Evolutionary conservation across 2,113 vertebrate species (phyloP), one percentile per base, ranked within the genome.

Genomic region (Notothenia rossii): DNA sequence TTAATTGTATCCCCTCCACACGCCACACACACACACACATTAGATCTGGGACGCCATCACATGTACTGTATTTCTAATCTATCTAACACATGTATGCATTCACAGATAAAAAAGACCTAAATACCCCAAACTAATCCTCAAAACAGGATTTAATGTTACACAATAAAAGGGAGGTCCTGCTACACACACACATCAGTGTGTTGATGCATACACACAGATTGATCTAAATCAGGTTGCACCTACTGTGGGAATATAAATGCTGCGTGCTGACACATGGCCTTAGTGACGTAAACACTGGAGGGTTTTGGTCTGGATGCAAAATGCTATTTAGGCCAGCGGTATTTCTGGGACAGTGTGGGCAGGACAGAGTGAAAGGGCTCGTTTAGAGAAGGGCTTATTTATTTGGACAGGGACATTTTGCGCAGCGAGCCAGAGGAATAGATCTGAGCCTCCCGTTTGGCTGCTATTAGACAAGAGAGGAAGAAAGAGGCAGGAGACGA

Each of bases 331-430:
- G 92, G 91, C 78, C 90, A 91, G 62, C 18, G 10, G 77, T 89
- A 89, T 90, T 92, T 90, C 50, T 7, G 90, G 86, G 79, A 86
- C 66, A 75, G 81, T 61, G 83, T 88, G 76, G 88, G 88, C 79
- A 81, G 81, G 51, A 48, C 50, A 8, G 79, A 86, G 80, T 80
- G 80, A 84, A 88, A 78, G 77, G 74, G 74, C 77, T 85, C 10
- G 12, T 84, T 88, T 25, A 69, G 54, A 88, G 46, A 20, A 60
- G 22, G 61, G 67, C 75, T 86, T 81, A 72, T 88, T 87, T 88
- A 79, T 84, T 66, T 75, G 66, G 77, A 81, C 49, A 25, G 60
- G 22, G 33, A 55, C 20, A 22, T 71, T 83, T 79, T 62, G n/a
- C 11, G 3, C 15, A 0, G 63, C 0, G 5, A 75, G 45, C 18